phyloP scores from a whole-genome alignment of 2,113 vertebrate species.

The Formicarius rufipectus region DNA sequence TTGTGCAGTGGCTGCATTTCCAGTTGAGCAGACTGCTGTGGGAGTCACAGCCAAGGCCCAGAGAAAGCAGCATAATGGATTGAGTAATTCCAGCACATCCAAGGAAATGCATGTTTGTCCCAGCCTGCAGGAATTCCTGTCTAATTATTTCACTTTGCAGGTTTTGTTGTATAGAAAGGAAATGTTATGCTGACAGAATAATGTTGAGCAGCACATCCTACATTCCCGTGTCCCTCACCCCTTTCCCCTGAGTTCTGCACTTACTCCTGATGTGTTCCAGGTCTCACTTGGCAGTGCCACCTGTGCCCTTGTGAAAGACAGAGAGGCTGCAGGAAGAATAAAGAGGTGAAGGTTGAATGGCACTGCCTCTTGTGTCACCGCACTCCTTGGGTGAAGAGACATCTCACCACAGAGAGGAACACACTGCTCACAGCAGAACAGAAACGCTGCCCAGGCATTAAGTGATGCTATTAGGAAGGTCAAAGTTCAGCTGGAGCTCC shows the following conservation, averaged over 20 bases:
- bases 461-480: not conserved
- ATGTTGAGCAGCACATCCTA: not conserved
- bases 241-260: not conserved
- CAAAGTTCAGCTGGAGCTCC: not conserved
- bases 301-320: not conserved
- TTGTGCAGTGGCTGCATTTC: not conserved
- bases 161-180: not conserved
- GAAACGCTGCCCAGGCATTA: not conserved
- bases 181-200: not conserved
- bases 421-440: not conserved
- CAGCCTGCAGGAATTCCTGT: not conserved
- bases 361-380: rapidly evolving
- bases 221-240: not conserved
- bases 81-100: not conserved
- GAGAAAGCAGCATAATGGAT: not conserved
- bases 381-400: not conserved
- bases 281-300: not conserved
- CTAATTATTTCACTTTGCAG: not conserved
- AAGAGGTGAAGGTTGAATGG: not conserved
- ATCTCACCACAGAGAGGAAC: not conserved
- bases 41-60: not conserved
- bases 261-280: not conserved
- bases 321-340: not conserved
- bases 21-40: not conserved
- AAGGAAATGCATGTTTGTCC: not conserved